phyloP scores from a whole-genome alignment of 2,888 invertebrate species.

The Dolichopus griseipennis region DNA sequence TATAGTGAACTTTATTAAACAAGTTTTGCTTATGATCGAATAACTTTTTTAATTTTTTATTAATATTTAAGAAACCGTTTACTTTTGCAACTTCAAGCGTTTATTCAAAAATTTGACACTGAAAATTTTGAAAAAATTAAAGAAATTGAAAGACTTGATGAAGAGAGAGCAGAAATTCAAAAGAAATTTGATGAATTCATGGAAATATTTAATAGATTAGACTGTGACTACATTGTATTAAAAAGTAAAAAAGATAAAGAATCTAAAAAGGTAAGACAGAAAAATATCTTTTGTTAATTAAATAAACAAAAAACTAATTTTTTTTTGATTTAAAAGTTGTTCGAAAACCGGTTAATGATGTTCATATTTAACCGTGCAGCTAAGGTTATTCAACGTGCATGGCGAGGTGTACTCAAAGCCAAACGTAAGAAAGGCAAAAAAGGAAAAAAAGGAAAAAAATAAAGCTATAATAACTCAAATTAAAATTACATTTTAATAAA shows the following conservation, averaged over 20 bases:
- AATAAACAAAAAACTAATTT: too few relatives aligned
- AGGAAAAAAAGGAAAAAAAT: slow-evolving; percentile 22
- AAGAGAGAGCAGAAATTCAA: slow-evolving; percentile 26
- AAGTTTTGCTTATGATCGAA: too few relatives aligned
- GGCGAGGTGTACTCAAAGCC: slow-evolving; percentile 29
- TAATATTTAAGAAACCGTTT: slow-evolving; percentile 30
- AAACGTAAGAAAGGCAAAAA: slow-evolving; percentile 29
- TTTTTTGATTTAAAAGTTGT: not conserved
- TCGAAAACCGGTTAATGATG: slow-evolving; percentile 14
- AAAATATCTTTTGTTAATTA: not conserved
- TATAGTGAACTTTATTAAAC: slow-evolving; percentile 25
- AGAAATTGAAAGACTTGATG: slow-evolving; percentile 30
- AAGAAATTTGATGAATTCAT: slow-evolving; percentile 29
- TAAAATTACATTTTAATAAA: not conserved
- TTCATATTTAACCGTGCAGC: slow-evolving; percentile 39
- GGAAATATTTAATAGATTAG: slow-evolving; percentile 27
- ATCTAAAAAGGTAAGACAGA: slow-evolving; percentile 15
- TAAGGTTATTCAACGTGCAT: slow-evolving; percentile 32
- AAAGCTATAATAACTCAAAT: not conserved
- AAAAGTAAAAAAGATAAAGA: slow-evolving; percentile 27
- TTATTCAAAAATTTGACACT: slow-evolving; percentile 36
- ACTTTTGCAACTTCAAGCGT: slow-evolving; percentile 31
- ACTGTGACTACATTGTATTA: slow-evolving; percentile 30
- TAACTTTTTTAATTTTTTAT: slow-evolving; percentile 9
- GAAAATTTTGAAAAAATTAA: slow-evolving; percentile 33